phyloP scores from a whole-genome alignment of 35 echinoderm and acorn worm species.

The Heliocidaris erythrogramma region DNA sequence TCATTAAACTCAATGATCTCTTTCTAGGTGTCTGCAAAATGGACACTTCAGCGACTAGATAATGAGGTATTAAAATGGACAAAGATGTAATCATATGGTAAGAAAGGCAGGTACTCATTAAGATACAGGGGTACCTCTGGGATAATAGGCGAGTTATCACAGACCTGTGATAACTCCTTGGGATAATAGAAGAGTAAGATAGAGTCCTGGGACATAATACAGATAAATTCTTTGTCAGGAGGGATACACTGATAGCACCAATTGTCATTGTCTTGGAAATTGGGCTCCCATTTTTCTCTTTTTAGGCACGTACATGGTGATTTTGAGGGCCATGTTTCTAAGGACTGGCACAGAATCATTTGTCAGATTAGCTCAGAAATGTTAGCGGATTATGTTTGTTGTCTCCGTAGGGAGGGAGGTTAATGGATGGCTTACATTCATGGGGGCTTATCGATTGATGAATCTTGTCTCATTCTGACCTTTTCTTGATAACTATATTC shows the following conservation, averaged over 20 bases:
- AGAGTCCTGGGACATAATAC: not conserved
- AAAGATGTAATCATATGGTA: not conserved
- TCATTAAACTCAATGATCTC: not conserved
- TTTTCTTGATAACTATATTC: not conserved
- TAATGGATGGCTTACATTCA: not conserved
- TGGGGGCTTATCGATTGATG: not conserved
- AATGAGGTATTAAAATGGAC: too few species aligned
- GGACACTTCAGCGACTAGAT: not conserved
- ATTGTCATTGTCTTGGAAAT: not conserved
- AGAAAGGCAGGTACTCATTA: not conserved
- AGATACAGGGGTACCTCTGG: not conserved
- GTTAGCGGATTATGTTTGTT: constrained; percentile 3
- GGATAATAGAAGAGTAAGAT: too few species aligned
- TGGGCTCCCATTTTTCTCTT: too few species aligned
- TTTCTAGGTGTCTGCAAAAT: not conserved
- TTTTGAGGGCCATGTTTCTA: not conserved
- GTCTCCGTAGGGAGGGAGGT: not conserved
- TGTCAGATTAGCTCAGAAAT: not conserved
- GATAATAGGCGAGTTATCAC: not conserved
- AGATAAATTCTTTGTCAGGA: not conserved
- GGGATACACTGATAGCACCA: not conserved
- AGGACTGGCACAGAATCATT: not conserved
- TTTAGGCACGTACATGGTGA: not conserved
- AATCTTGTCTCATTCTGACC: not conserved
- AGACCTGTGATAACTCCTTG: too few species aligned